A percentile compares a stretch with the other conserved stretches of the same genome.
phyloP scores from a whole-genome alignment of 2,888 invertebrate species.

The Coenonympha arcania region DNA sequence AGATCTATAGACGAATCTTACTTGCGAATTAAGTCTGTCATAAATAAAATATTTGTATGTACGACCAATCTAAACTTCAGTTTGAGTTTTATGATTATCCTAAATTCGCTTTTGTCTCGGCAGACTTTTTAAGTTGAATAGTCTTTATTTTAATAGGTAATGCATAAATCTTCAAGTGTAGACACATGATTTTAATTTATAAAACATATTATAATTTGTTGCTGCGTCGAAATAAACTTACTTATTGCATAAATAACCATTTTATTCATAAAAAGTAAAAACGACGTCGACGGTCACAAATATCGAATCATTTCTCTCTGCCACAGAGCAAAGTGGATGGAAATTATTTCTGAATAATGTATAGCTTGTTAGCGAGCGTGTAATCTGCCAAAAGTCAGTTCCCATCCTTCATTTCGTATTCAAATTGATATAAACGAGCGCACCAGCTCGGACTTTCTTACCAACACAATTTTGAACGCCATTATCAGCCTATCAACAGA shows the following conservation, averaged over 20 bases:
- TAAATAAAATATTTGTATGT: too few relatives aligned
- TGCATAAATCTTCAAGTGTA: not conserved
- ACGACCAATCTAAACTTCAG: too few relatives aligned
- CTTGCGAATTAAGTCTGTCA: too few relatives aligned
- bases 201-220: not conserved
- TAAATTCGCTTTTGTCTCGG: too few relatives aligned
- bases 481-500: too few relatives aligned
- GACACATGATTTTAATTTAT: not conserved
- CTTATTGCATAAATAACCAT: not conserved
- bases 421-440: conserved; percentile 12
- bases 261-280: conserved; percentile 5
- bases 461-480: too few relatives aligned
- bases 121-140: too few relatives aligned
- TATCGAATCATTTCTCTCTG: conserved; percentile 15
- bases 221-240: not conserved
- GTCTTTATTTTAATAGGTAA: not conserved
- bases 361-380: conserved; percentile 17
- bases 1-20: too few relatives aligned
- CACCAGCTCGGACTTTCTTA: not conserved
- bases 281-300: not conserved
- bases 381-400: conserved; percentile 24
- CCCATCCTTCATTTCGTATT: conserved; percentile 15
- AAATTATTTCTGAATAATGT: conserved; percentile 19
- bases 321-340: conserved; percentile 19
- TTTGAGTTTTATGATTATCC: too few relatives aligned